Evolutionary conservation across 1,140 invertebrate genomes (phyloP), one percentile per base, ranked within the genome.

Genomic region (Diorhabda carinulata): DNA sequence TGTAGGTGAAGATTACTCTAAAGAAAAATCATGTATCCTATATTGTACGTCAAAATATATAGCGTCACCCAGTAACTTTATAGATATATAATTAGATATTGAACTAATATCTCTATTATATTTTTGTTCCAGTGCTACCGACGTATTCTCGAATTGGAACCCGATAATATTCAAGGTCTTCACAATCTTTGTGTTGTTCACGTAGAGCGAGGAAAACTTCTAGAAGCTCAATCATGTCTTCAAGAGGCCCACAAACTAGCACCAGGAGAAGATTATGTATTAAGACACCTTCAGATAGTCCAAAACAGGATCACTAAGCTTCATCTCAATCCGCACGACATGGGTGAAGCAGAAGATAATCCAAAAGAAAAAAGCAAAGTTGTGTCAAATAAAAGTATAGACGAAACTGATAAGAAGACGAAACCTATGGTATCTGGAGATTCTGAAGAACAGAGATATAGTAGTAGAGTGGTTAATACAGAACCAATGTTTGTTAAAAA

Each of bases 181-280:
- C 97, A 98, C 82, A 98, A 98, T 81, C 84, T 98, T 3, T 98
- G 97, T 83, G 96, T 98, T 0, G 95, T 98, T 0, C 92, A 93
- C 75, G 95, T 98, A 8, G 96, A 98, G 80, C 86, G 92, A 9
- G 95, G 94, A 0, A 89, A 93, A 73, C 83, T 98, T 7, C 83
- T 89, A 1, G 82, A 88, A 59, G 96, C 96, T 0, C 92, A 95
- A 66, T 86, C 89, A 60, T 98, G 96, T 81, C 85, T 98, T 4
- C 85, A 90, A 43, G 86, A 89, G 57, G 94, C 93, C 1, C 90
- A 92, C 56, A 81, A 86, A 5, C 83, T 96, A 10, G 94, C 95
- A 0, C 93, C 94, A 0, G 84, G 89, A 67, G 95, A 97, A 79
- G 92, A 95, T 74, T 98, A 98, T 83, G 93, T 98, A 42, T 84